These are phyloP conservation scores for Zaprionus tsacasi DNA, from an alignment of 1,140 invertebrate genomes.

Conservation along the genomic window DNA sequence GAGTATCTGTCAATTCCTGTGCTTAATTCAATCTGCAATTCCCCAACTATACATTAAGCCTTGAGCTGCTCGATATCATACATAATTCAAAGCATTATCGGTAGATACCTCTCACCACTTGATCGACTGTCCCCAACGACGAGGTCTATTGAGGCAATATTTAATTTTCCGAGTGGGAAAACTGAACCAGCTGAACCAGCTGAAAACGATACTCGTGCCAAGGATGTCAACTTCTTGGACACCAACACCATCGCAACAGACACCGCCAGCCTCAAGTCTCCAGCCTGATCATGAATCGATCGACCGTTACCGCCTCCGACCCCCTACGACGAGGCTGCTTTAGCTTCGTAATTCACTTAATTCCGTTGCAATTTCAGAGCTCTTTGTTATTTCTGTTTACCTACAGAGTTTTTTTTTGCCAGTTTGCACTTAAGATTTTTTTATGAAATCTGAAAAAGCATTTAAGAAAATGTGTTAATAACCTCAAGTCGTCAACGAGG, in stretches of 20 bases:
- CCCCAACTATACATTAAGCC: constrained; percentile 27
- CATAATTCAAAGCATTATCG: constrained; percentile 60
- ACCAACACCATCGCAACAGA: neutral
- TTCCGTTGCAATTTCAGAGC: constrained; percentile 22
- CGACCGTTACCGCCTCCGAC: constrained; percentile 21
- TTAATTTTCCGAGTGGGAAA: constrained; percentile 49
- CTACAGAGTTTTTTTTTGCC: neutral
- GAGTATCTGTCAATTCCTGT: neutral
- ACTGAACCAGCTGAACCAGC: constrained; percentile 36
- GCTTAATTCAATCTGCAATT: neutral
- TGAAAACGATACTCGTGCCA: constrained; percentile 65
- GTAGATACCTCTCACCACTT: constrained; percentile 28
- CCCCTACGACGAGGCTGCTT: constrained; percentile 1
- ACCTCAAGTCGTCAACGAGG: neutral
- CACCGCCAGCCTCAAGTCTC: too few species aligned
- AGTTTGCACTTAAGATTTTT: neutral
- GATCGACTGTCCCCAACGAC: constrained; percentile 33
- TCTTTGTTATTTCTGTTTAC: constrained; percentile 27
- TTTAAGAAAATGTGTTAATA: neutral
- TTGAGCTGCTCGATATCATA: constrained; percentile 55
- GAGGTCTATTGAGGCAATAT: constrained; percentile 53
- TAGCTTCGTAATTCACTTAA: constrained; percentile 32
- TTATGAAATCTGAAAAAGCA: neutral
- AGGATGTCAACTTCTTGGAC: constrained; percentile 78
- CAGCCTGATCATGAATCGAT: too few species aligned